Base-by-base conservation (phyloP, 2,888 invertebrate genomes). In the Pecten maximus region DNA sequence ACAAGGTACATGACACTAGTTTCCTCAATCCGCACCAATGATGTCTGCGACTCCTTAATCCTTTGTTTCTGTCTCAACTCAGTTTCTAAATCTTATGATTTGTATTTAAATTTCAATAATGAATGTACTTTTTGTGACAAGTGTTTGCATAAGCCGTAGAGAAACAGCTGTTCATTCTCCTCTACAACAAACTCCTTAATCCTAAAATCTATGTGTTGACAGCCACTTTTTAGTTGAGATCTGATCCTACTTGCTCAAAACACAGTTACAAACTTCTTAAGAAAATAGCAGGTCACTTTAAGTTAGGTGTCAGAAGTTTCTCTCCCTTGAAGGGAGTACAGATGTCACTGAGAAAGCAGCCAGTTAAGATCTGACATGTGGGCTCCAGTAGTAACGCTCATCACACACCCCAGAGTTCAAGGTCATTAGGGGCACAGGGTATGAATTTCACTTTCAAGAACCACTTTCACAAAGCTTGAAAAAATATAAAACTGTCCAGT, bases 311-410 rank as follows among this genome's bases (percentile, higher is more conserved):
- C 35, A 74, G 74, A 28, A 28, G 10, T 35, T 74, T 74, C 35
- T 74, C 12, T 12, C 74, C 35, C 28, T 28, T 12, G 74, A 74
- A 74, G 35, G 74, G 35, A 74, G 12, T 28, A 2, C 74, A 74
- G 35, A 74, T 74, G 74, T 74, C 74, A 74, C 74, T 74, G 54
- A 19, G 54, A 15, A n/a, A 54, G 35, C 74, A 74, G 74, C 74
- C 74, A 74, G 74, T 35, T 2, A 35, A 28, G 74, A 74, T 35
- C 74, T 74, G 74, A 74, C 74, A 74, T 74, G 74, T 74, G 74
- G 74, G 74, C 74, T 15, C 74, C 15, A 74, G 74, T 74, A 35
- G 10, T 15, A 74, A 74, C 10, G 74, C 35, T 74, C 74, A 28
- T 74, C 35, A 74, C 23, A 74, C 35, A 35, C 35, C 74, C 74